These are phyloP conservation scores for Dendroctonus valens DNA, from an alignment of 1,140 invertebrate species.

Conservation along the genomic window DNA sequence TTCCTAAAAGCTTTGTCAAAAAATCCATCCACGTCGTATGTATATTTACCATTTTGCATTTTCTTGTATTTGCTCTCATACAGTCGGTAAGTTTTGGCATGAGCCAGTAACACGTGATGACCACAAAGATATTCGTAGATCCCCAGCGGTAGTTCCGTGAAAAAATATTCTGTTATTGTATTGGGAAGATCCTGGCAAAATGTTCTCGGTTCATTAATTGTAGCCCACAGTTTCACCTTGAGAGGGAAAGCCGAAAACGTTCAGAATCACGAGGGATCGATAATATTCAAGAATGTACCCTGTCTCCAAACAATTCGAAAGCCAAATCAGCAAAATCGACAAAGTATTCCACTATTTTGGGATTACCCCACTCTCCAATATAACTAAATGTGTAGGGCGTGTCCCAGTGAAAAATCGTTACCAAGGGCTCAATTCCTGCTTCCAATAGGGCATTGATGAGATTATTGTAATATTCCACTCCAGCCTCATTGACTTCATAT, in stretches of 20 bases:
- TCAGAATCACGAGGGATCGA: background rate
- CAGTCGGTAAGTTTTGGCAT: conserved; percentile 40
- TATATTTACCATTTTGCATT: conserved; percentile 41
- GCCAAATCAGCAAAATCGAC: conserved; percentile 45
- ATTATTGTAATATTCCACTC: conserved; percentile 26
- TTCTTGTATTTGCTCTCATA: conserved; percentile 41
- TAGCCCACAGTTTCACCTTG: conserved; percentile 54
- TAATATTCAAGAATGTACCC: conserved; percentile 14
- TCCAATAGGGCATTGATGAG: conserved; percentile 44
- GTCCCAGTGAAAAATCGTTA: conserved; percentile 54
- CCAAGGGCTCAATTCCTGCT: conserved; percentile 55
- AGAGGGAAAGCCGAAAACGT: background rate
- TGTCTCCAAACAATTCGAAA: conserved; percentile 37
- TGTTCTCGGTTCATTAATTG: conserved; percentile 54
- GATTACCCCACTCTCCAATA: conserved; percentile 55
- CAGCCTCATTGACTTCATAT: conserved; percentile 15
- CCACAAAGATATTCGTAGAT: conserved; percentile 46
- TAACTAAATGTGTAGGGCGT: conserved; percentile 48
- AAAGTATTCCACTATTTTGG: conserved; percentile 46
- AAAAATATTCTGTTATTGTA: conserved; percentile 42
- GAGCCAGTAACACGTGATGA: conserved; percentile 40
- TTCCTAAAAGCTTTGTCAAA: conserved; percentile 49
- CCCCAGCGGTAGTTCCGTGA: conserved; percentile 49
- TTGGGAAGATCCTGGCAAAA: conserved; percentile 46
- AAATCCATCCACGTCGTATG: conserved; percentile 52